phyloP scores from a whole-genome alignment of 2,888 invertebrate genomes.

The Hemicrepidius hirtus region DNA sequence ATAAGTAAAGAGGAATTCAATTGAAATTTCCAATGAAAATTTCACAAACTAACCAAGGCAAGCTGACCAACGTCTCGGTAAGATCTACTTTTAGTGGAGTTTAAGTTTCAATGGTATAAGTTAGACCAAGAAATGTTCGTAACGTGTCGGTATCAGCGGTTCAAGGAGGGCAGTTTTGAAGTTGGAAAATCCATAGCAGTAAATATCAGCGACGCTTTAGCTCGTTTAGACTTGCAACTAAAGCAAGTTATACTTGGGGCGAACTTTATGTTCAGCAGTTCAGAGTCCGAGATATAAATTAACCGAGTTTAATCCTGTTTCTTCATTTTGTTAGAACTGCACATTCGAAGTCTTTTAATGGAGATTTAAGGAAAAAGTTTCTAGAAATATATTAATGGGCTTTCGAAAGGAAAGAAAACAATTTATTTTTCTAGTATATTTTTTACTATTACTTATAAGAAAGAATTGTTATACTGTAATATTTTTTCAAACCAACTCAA shows the following conservation, averaged over 20 bases:
- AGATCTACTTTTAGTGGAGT: conserved; percentile 37
- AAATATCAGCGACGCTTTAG: conserved; percentile 51
- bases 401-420: conserved; percentile 12
- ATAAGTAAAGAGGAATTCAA: neutral
- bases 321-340: conserved; percentile 51
- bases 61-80: conserved; percentile 35
- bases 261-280: conserved; percentile 52
- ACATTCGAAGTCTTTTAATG: conserved; percentile 50
- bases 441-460: neutral
- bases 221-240: conserved; percentile 52
- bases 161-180: conserved; percentile 47
- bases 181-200: conserved; percentile 52
- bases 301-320: conserved; percentile 51
- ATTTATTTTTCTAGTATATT: neutral
- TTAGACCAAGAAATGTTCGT: conserved; percentile 46
- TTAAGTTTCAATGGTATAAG: conserved; percentile 40
- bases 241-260: conserved; percentile 52
- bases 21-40: conserved; percentile 21
- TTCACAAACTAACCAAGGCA: conserved; percentile 16
- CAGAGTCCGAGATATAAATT: conserved; percentile 52
- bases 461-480: neutral
- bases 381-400: conserved; percentile 29
- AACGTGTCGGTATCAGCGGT: conserved; percentile 46
- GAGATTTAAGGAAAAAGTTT: conserved; percentile 50
- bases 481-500: neutral